A percentile compares a stretch with the other conserved stretches of the same genome.
Conservation (phyloP, 2,888 invertebrate genomes). For the Caenorhabditis imperialis region DNA sequence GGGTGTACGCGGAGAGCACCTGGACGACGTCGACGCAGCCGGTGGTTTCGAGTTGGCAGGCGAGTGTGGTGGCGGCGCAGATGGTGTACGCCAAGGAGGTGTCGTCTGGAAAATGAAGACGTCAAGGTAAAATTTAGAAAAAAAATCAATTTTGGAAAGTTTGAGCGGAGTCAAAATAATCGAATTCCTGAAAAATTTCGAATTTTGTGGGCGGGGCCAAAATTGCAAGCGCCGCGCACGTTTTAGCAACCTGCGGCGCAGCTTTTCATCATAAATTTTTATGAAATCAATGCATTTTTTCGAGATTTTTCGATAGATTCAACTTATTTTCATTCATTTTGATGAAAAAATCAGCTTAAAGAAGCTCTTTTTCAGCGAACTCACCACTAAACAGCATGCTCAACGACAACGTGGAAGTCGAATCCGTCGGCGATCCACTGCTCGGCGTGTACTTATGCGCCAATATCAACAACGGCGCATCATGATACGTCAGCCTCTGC, state of each 20-base stretch:
- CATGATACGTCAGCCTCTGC: conserved; percentile 58
- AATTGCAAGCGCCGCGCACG: too few species aligned
- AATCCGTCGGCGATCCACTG: conserved; percentile 27
- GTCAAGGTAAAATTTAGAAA: neutral
- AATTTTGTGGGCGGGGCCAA: too few species aligned
- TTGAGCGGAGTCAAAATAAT: too few species aligned
- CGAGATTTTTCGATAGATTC: too few species aligned
- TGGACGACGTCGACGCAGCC: conserved; percentile 64
- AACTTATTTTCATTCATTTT: too few species aligned
- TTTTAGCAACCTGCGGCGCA: too few species aligned
- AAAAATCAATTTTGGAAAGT: too few species aligned
- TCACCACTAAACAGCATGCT: conserved; percentile 40
- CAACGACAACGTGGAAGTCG: conserved; percentile 41
- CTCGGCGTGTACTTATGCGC: conserved; percentile 37
- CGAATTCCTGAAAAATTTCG: too few species aligned
- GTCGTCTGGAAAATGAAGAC: conserved; percentile 31
- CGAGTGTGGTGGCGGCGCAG: conserved; percentile 75
- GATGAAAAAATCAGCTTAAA: too few species aligned
- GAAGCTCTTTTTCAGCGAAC: too few species aligned
- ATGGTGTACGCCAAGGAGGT: conserved; percentile 68
- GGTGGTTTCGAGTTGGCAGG: conserved; percentile 76
- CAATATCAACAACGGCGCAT: conserved; percentile 61
- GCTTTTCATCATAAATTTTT: too few species aligned
- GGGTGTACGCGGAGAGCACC: conserved; percentile 55
- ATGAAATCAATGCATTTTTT: too few species aligned